These are phyloP conservation scores for Cottoperca gobio DNA, from an alignment of 2,797 vertebrate species.

Conservation along the genomic window DNA sequence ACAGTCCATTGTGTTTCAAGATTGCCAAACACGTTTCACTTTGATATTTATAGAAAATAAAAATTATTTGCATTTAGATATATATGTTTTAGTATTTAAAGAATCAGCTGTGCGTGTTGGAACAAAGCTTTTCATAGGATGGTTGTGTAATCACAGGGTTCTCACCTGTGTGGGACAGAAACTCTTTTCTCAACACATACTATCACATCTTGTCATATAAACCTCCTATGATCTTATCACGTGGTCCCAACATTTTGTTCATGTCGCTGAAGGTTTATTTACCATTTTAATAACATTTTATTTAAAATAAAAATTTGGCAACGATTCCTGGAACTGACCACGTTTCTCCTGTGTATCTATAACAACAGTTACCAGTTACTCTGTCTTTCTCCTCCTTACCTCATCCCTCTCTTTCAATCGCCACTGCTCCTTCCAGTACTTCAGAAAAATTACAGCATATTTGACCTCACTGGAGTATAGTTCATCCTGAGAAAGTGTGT, in stretches of 20 bases:
- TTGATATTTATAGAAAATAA: too few species aligned
- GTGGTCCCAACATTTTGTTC: too few species aligned
- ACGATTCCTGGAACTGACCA: too few species aligned
- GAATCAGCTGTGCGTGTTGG: not conserved
- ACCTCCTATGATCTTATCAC: not conserved
- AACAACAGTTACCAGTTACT: constrained; percentile 3
- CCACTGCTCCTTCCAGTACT: constrained; percentile 25
- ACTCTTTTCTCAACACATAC: too few species aligned
- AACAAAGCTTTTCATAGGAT: not conserved
- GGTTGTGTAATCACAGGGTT: too few species aligned
- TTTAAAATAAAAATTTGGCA: too few species aligned
- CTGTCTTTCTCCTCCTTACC: not conserved
- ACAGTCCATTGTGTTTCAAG: too few species aligned
- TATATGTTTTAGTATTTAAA: not conserved
- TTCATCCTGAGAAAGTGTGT: constrained; percentile 56
- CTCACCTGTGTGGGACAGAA: not conserved
- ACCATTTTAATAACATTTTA: too few species aligned
- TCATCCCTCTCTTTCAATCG: constrained; percentile 7
- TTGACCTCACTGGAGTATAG: constrained; percentile 60
- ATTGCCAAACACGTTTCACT: too few species aligned
- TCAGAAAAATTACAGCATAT: constrained; percentile 67
- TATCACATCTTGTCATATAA: not conserved
- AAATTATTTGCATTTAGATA: too few species aligned
- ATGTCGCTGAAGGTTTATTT: not conserved
- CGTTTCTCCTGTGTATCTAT: not conserved